Evolutionary conservation across 2,113 vertebrate genomes (phyloP).

Genomic region (Microtus ochrogaster): DNA sequence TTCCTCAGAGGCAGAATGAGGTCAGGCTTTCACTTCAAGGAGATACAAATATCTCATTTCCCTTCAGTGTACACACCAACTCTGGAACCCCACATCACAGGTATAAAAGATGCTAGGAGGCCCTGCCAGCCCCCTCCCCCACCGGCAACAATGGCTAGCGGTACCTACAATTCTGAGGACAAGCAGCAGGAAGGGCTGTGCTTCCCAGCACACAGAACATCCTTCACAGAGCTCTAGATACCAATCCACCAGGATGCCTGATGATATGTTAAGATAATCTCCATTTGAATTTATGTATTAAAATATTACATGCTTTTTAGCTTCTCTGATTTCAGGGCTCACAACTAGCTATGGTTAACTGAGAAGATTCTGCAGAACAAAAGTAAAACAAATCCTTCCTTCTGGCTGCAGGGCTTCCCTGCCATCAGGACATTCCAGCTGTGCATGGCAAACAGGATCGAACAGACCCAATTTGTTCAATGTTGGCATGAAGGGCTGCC

Average conservation of each 20-base stretch:
- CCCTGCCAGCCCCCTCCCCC: too few species aligned
- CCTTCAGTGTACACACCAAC: background rate
- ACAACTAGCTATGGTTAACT: background rate
- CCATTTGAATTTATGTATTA: slow-evolving; percentile 12
- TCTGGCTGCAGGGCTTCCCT: background rate
- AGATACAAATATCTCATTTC: background rate
- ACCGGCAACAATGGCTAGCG: too few species aligned
- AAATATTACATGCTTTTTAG: background rate
- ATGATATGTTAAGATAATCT: background rate
- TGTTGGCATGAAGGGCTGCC: slow-evolving; percentile 2
- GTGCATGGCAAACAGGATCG: background rate
- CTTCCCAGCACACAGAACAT: background rate
- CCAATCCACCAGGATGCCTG: background rate
- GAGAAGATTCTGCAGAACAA: slow-evolving; percentile 28
- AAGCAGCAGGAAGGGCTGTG: background rate
- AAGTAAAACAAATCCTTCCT: slow-evolving; percentile 28
- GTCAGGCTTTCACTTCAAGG: background rate
- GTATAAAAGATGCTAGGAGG: background rate
- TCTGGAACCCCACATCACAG: accelerated
- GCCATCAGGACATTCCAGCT: background rate
- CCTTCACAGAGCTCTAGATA: background rate
- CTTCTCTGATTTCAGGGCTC: slow-evolving; percentile 27
- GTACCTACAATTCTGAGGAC: background rate
- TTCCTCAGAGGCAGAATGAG: background rate
- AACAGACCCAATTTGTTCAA: slow-evolving; percentile 59